Conservation (phyloP, 2,888 invertebrate species). For the Venusia cambrica region DNA sequence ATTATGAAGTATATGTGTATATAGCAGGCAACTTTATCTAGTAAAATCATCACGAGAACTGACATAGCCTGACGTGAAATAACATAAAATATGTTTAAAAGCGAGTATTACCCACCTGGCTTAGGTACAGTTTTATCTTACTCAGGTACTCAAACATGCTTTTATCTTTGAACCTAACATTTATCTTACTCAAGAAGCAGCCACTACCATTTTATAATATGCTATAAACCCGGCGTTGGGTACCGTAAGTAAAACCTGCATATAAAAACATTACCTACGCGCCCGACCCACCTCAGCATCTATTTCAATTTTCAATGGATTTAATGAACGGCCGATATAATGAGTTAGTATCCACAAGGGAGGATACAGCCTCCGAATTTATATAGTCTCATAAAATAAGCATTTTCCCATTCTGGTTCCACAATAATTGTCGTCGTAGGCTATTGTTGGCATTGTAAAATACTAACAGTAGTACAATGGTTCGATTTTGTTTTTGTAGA, state of each 20-base stretch:
- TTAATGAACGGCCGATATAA: constrained; percentile 21
- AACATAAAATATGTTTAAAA: too few relatives aligned
- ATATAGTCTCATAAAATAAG: constrained; percentile 35
- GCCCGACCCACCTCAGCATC: constrained; percentile 14
- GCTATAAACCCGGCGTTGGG: constrained; percentile 1
- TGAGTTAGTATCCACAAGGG: constrained; percentile 31
- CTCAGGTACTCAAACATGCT: too few relatives aligned
- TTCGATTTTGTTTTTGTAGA: too few relatives aligned
- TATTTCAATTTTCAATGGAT: constrained; percentile 19
- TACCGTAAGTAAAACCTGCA: constrained; percentile 2
- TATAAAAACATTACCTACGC: constrained; percentile 13
- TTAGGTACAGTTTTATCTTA: too few relatives aligned
- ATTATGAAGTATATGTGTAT: too few relatives aligned
- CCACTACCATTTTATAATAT: too few relatives aligned
- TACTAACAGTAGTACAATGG: constrained; percentile 4
- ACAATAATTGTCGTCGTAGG: constrained; percentile 29
- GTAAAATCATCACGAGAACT: too few relatives aligned
- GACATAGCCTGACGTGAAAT: too few relatives aligned
- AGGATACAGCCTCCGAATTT: constrained; percentile 17
- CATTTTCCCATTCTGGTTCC: constrained; percentile 29
- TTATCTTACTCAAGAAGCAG: too few relatives aligned
- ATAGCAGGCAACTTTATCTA: too few relatives aligned
- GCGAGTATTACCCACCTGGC: too few relatives aligned
- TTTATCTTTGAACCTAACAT: too few relatives aligned
- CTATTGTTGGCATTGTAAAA: constrained; percentile 9